A percentile compares a stretch with the other conserved stretches of the same genome.
These are phyloP conservation scores for Podarcis raffonei DNA, from an alignment of 2,113 vertebrate genomes.

Conservation along the genomic window DNA sequence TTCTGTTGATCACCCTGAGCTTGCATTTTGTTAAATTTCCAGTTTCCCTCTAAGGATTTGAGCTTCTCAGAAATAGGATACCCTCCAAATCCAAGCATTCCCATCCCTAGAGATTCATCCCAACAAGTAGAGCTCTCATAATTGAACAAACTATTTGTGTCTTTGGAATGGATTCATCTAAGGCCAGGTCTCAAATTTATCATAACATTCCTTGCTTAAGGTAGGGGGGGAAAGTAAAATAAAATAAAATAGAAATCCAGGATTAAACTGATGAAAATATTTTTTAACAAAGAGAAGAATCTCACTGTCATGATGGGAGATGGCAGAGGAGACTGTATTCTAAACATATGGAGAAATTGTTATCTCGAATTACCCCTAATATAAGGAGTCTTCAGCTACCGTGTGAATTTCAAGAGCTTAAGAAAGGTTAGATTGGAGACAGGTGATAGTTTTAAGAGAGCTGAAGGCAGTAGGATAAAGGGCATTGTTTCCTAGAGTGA, in stretches of 20 bases:
- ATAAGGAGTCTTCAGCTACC: neutral
- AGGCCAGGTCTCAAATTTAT: slow-evolving; percentile 49
- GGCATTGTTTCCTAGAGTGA: neutral
- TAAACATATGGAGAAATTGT: neutral
- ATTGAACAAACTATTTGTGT: slow-evolving; percentile 49
- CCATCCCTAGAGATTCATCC: slow-evolving; percentile 52
- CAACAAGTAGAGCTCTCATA: slow-evolving; percentile 44
- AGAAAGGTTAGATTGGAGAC: neutral
- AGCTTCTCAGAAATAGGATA: slow-evolving; percentile 49
- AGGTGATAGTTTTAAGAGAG: neutral
- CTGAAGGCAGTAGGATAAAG: neutral
- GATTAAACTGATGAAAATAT: slow-evolving; percentile 6
- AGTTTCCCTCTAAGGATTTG: slow-evolving; percentile 42
- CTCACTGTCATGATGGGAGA: neutral
- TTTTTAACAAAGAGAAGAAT: slow-evolving; percentile 16
- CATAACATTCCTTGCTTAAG: slow-evolving; percentile 26
- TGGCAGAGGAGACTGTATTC: neutral
- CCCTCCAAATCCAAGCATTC: slow-evolving; percentile 49
- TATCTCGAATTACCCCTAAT: neutral
- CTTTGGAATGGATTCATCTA: slow-evolving; percentile 46
- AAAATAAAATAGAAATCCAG: slow-evolving; percentile 13
- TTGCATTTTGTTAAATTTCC: slow-evolving; percentile 47
- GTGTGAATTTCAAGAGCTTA: neutral
- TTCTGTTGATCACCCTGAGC: slow-evolving; percentile 29
- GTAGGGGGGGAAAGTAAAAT: slow-evolving; percentile 17